Conservation (phyloP, 1,140 invertebrate species). For the Drosophila oshimai region DNA sequence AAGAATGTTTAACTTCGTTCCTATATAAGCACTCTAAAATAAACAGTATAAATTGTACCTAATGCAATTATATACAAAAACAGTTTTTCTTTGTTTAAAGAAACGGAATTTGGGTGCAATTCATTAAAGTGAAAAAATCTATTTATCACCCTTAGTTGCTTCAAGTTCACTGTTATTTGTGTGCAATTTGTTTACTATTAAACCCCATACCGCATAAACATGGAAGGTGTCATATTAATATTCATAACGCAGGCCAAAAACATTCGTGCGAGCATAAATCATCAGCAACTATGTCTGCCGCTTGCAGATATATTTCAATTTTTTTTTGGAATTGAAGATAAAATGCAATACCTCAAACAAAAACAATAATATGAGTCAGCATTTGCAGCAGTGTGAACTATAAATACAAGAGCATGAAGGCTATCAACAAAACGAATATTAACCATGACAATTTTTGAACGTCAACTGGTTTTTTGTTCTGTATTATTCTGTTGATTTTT, state of each 20-base stretch:
- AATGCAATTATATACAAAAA: too few species aligned
- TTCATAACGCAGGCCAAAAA: conserved; percentile 19
- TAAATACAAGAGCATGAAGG: neutral
- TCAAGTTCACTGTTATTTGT: too few species aligned
- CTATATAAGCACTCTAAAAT: too few species aligned
- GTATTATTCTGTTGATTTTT: too few species aligned
- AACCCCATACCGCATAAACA: neutral
- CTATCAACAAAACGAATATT: neutral
- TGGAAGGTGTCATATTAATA: neutral
- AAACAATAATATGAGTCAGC: conserved; percentile 11
- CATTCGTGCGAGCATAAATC: conserved; percentile 41
- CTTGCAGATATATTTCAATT: neutral
- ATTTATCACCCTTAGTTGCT: too few species aligned
- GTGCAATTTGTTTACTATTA: neutral
- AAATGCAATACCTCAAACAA: conserved; percentile 20
- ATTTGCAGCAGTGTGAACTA: neutral
- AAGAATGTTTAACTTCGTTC: too few species aligned
- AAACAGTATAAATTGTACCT: too few species aligned
- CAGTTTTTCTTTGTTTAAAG: too few species aligned
- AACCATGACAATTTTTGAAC: too few species aligned
- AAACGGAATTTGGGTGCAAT: too few species aligned
- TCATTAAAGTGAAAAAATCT: too few species aligned
- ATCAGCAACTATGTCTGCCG: conserved; percentile 5
- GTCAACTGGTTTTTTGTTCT: too few species aligned
- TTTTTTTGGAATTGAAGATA: conserved; percentile 5